Conservation (phyloP, 2,797 vertebrate genomes). For the Naso thynnoides region DNA sequence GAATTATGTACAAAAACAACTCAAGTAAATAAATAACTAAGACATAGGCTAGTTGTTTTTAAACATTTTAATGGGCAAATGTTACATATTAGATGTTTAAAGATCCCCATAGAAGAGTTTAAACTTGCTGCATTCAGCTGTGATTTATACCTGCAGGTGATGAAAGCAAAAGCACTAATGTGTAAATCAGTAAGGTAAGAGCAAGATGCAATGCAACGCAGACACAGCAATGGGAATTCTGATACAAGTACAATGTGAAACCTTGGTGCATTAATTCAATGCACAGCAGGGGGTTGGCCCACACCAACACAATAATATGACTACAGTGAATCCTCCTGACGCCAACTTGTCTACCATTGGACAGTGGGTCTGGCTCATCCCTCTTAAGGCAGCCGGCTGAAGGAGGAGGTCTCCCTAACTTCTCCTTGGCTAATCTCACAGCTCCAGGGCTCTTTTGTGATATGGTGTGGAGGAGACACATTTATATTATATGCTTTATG, state of each 20-base stretch:
- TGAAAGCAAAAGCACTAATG: slow-evolving; percentile 24
- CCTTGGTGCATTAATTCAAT: slow-evolving; percentile 62
- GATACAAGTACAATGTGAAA: slow-evolving; percentile 46
- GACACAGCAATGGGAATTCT: slow-evolving; percentile 25
- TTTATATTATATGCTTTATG: slow-evolving; percentile 70
- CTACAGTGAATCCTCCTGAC: slow-evolving; percentile 67
- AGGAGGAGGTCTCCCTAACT: slow-evolving; percentile 69
- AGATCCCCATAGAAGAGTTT: slow-evolving; percentile 26
- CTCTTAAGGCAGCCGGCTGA: slow-evolving; percentile 69
- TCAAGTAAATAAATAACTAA: too few relatives aligned
- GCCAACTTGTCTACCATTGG: slow-evolving; percentile 77
- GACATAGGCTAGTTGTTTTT: too few relatives aligned
- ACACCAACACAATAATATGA: slow-evolving; percentile 64
- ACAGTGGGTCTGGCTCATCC: slow-evolving; percentile 77
- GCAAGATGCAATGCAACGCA: slow-evolving; percentile 19
- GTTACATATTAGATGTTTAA: background rate
- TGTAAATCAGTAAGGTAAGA: slow-evolving; percentile 20
- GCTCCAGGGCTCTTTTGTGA: slow-evolving; percentile 68
- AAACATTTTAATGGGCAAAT: too few relatives aligned
- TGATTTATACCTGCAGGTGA: slow-evolving; percentile 21
- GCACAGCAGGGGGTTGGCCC: slow-evolving; percentile 58
- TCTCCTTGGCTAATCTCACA: slow-evolving; percentile 78
- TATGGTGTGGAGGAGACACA: slow-evolving; percentile 58
- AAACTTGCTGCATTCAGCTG: slow-evolving; percentile 28
- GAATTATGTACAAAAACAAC: too few relatives aligned